phyloP scores from a whole-genome alignment of 1,140 invertebrate genomes.

The Liolophura sinensis region DNA sequence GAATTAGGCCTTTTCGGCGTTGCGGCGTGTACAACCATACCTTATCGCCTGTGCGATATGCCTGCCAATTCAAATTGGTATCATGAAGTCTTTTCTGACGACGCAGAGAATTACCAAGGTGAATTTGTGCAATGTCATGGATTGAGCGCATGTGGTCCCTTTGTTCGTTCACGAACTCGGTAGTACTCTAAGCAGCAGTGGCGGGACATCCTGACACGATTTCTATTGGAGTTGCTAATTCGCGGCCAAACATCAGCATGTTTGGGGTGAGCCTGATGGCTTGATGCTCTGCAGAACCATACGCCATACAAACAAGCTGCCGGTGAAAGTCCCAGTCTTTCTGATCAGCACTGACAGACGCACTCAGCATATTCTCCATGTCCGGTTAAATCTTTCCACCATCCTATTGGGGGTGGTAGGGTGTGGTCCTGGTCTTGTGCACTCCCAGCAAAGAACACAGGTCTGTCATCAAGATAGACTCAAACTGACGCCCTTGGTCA shows the following conservation, averaged over 20 bases:
- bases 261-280: slow-evolving; percentile 25
- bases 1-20: too few relatives aligned
- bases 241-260: slow-evolving; percentile 24
- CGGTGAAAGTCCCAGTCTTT: slow-evolving; percentile 30
- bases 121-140: slow-evolving; percentile 7
- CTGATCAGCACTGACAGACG: slow-evolving; percentile 28
- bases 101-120: slow-evolving; percentile 2
- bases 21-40: too few relatives aligned
- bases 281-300: slow-evolving; percentile 26
- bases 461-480: slow-evolving; percentile 18
- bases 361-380: slow-evolving; percentile 35
- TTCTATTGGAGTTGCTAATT: slow-evolving; percentile 22
- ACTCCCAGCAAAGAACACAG: slow-evolving; percentile 21
- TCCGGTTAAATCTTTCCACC: slow-evolving; percentile 36
- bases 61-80: slow-evolving; percentile 11
- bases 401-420: slow-evolving; percentile 21
- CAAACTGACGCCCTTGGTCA: slow-evolving; percentile 51
- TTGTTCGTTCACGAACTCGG: slow-evolving; percentile 14
- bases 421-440: slow-evolving; percentile 19
- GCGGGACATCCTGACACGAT: slow-evolving; percentile 13
- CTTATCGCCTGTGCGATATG: too few relatives aligned
- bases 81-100: slow-evolving; percentile 15
- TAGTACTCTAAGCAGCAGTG: not conserved
- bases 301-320: slow-evolving; percentile 23
- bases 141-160: too few relatives aligned